Conservation (phyloP, 2,113 vertebrate species). For the Pollachius pollachius region DNA sequence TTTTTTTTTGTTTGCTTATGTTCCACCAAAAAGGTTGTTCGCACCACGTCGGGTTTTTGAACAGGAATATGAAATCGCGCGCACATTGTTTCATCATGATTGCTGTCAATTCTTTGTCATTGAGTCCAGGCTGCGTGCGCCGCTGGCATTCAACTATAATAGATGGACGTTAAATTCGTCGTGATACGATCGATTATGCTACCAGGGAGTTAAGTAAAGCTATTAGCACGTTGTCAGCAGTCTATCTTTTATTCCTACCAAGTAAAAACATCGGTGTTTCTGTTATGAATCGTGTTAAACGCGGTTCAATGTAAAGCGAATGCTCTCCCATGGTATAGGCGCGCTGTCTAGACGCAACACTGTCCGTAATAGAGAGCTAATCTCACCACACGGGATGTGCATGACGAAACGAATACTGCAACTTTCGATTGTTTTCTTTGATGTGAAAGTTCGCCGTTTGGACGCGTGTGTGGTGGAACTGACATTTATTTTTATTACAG, state of each 20-base stretch:
- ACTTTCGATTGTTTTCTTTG: slow-evolving; percentile 42
- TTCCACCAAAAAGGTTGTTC: too few relatives aligned
- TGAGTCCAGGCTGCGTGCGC: slow-evolving; percentile 37
- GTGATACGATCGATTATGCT: slow-evolving; percentile 57
- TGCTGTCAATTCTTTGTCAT: slow-evolving; percentile 3
- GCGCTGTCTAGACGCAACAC: slow-evolving; percentile 57
- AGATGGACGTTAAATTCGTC: slow-evolving; percentile 12
- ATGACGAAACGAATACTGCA: slow-evolving; percentile 37
- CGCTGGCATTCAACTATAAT: slow-evolving; percentile 27
- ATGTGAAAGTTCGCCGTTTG: background rate
- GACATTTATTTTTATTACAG: slow-evolving; percentile 25
- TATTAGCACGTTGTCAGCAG: slow-evolving; percentile 36
- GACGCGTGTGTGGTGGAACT: slow-evolving; percentile 41
- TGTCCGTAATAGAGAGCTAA: slow-evolving; percentile 12
- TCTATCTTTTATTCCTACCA: slow-evolving; percentile 17
- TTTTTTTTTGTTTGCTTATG: background rate
- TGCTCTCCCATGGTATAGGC: background rate
- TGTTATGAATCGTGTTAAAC: slow-evolving; percentile 39
- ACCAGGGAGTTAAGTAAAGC: slow-evolving; percentile 29
- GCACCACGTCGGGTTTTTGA: too few relatives aligned
- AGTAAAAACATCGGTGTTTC: slow-evolving; percentile 17
- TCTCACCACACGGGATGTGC: background rate
- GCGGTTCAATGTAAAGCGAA: slow-evolving; percentile 11
- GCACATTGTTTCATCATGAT: too few relatives aligned
- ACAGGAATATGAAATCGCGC: too few relatives aligned